Evolutionary conservation across 2,797 vertebrate species (phyloP), one percentile per base, ranked within the genome.

Genomic region (Aratinga solstitialis): DNA sequence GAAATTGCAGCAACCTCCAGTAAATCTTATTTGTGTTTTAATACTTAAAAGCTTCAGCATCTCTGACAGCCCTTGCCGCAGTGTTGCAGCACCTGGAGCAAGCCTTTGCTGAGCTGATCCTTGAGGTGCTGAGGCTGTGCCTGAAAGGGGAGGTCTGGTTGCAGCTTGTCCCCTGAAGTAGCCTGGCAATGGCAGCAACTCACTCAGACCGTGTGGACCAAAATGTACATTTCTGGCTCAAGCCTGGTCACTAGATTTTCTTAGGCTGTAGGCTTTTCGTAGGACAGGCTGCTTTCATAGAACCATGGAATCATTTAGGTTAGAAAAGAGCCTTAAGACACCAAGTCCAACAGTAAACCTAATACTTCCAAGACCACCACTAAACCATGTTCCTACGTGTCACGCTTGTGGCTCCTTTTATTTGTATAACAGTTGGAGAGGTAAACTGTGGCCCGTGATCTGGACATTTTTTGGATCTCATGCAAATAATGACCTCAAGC

Each of bases 21-120:
- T n/a, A 72, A 90, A 89, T 87, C 68, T 61, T 16, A 48, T 74
- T 92, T 89, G 43, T 79, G 51, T 79, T 90, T 90, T 45, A 86
- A 81, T 26, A 15, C 13, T 79, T 26, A 32, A 56, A 86, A 83
- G 24, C 85, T 73, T 59, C 84, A 22, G 62, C 5, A 6, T 62
- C 89, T 53, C 58, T 0, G 1, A 29, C 10, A 87, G 74, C 21
- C 34, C 58, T 75, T 65, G 67, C 68, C 0, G n/a, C 82, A 84
- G 67, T 1, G 0, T 13, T 80, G 83, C 65, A 83, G 86, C 51
- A 47, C 73, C 73, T 27, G 80, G 59, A 83, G 23, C 1, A 9
- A 93, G 15, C 23, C 34, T 43, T 29, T 22, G 56, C 73, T 2
- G 7, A 26, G 68, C 29, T 10, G 82, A 45, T 69, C 63, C 67